These are phyloP conservation scores for Malurus elegans DNA, from an alignment of 2,113 vertebrate species.

Conservation along the genomic window DNA sequence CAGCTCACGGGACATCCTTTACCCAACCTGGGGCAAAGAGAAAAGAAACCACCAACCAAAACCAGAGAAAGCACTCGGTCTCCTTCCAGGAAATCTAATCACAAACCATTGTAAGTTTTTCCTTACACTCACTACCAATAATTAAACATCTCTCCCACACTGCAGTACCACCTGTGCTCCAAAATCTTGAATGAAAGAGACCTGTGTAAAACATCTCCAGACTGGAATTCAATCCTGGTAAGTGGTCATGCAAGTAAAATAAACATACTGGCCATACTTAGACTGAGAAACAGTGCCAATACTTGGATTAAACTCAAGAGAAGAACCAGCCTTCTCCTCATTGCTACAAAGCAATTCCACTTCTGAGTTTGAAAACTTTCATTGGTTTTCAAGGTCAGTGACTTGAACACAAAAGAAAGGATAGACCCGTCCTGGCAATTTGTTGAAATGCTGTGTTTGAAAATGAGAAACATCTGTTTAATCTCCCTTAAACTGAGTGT, in stretches of 20 bases:
- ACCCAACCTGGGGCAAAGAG: not conserved
- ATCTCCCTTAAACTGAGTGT: not conserved
- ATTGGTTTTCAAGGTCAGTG: not conserved
- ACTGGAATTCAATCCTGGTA: not conserved
- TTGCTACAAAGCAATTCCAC: not conserved
- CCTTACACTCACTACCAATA: not conserved
- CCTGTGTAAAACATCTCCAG: not conserved
- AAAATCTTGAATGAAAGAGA: not conserved
- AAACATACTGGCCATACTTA: not conserved
- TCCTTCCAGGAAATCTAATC: not conserved
- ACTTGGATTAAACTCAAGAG: not conserved
- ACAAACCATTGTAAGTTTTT: not conserved
- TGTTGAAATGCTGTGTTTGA: not conserved
- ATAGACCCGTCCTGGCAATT: not conserved
- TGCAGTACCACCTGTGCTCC: not conserved
- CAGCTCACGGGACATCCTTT: not conserved
- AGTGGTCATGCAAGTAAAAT: not conserved
- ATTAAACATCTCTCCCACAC: not conserved
- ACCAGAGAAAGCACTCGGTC: not conserved
- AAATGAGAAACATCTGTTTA: not conserved
- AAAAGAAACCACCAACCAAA: not conserved
- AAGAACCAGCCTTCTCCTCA: not conserved
- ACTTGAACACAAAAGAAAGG: not conserved
- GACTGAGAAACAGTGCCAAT: not conserved
- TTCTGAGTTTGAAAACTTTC: not conserved